Evolutionary conservation across 2,113 vertebrate species (phyloP).

Genomic region (Cygnus atratus): DNA sequence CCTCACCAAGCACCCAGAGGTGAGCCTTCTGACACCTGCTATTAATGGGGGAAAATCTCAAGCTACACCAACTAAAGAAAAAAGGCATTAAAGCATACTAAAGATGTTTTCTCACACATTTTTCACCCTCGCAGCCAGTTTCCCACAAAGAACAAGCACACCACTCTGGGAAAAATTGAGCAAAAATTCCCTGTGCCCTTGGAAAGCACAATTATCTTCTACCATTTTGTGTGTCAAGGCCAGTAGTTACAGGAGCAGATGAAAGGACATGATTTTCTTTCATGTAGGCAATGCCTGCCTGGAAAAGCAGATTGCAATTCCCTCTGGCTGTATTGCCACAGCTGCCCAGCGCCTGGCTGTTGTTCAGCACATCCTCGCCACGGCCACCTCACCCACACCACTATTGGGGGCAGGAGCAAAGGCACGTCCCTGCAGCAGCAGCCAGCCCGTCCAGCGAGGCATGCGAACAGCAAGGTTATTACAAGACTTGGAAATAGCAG

Average conservation of each 20-base stretch:
- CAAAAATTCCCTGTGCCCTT: not conserved
- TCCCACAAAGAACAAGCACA: not conserved
- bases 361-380: not conserved
- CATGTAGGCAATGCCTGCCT: not conserved
- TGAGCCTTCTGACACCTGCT: not conserved
- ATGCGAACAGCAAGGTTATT: not conserved
- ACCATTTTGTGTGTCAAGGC: not conserved
- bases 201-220: too few relatives aligned
- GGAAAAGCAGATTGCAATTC: not conserved
- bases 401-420: too few relatives aligned
- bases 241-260: not conserved
- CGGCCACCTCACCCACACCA: not conserved
- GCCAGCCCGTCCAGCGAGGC: not conserved
- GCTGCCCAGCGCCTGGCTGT: not conserved
- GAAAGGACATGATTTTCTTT: not conserved
- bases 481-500: not conserved
- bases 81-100: not conserved
- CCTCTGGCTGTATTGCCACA: not conserved
- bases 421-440: not conserved
- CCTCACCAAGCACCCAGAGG: not conserved
- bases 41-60: not conserved
- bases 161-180: fast-evolving
- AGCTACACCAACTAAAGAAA: not conserved
- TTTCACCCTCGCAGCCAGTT: not conserved
- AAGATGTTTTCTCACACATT: not conserved